Conservation (phyloP, 2,888 invertebrate genomes). For the Trichopoda pennipes region DNA sequence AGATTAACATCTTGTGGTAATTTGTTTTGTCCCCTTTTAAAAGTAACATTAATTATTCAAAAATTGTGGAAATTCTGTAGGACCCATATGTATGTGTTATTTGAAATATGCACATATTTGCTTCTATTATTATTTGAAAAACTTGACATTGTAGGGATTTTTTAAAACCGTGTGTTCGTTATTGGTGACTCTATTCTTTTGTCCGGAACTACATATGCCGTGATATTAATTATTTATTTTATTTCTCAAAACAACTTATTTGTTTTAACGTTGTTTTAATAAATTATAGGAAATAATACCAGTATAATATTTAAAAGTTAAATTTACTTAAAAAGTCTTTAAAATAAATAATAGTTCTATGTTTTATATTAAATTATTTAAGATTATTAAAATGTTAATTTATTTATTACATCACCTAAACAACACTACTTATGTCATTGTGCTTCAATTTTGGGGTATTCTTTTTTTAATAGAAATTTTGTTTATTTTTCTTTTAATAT, state of each 20-base stretch:
- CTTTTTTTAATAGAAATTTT: neutral
- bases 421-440: neutral
- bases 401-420: constrained; percentile 14
- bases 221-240: constrained; percentile 45
- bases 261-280: neutral
- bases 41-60: too few species aligned
- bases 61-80: too few species aligned
- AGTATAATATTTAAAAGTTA: constrained; percentile 1
- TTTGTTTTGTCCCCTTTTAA: too few species aligned
- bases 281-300: constrained; percentile 5
- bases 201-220: constrained; percentile 16
- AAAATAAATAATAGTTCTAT: neutral
- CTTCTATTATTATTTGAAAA: too few species aligned
- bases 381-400: constrained; percentile 19
- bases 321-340: constrained; percentile 18
- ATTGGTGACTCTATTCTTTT: too few species aligned
- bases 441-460: neutral
- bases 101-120: too few species aligned
- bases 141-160: too few species aligned
- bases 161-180: too few species aligned
- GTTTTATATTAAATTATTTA: constrained; percentile 11
- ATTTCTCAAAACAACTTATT: neutral
- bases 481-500: constrained; percentile 3
- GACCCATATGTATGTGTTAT: too few species aligned
- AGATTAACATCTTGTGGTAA: too few species aligned